Evolutionary conservation across 92 coral and sea anemone genomes (phyloP).

Genomic region (Umimayanthus kanabou): DNA sequence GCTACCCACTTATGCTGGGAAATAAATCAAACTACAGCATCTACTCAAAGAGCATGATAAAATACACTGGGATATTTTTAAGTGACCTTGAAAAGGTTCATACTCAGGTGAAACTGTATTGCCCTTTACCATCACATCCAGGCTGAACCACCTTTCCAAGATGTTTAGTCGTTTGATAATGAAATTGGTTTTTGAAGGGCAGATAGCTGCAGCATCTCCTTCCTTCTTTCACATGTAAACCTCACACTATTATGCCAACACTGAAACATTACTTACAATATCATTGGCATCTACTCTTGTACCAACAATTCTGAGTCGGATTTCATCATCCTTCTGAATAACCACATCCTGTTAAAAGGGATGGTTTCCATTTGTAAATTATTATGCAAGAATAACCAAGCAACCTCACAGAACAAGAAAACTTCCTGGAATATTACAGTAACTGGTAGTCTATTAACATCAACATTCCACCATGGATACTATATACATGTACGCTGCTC

Average conservation of each 20-base stretch:
- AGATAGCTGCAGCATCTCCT: no score
- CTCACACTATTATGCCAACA: neutral
- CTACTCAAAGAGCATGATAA: neutral
- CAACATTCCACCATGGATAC: neutral
- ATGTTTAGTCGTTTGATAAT: no score
- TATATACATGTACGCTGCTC: neutral
- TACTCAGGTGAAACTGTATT: neutral
- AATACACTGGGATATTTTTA: neutral
- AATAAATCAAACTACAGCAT: no score
- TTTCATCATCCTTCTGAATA: constrained; percentile 95
- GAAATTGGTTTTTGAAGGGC: no score
- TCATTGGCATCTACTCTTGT: constrained; percentile 99
- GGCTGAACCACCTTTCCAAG: no score
- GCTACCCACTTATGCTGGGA: no score
- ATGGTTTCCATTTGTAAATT: no score
- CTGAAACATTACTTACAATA: constrained; percentile 69
- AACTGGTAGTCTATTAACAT: neutral
- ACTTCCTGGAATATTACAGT: neutral
- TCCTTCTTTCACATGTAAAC: neutral
- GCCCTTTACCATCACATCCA: neutral
- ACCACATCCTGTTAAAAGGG: constrained; percentile 75
- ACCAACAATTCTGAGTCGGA: constrained; percentile 92
- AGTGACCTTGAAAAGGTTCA: no score
- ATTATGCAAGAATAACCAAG: neutral
- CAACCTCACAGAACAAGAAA: no score